phyloP scores from a whole-genome alignment of 2,113 vertebrate genomes.

The Nyctereutes procyonoides region DNA sequence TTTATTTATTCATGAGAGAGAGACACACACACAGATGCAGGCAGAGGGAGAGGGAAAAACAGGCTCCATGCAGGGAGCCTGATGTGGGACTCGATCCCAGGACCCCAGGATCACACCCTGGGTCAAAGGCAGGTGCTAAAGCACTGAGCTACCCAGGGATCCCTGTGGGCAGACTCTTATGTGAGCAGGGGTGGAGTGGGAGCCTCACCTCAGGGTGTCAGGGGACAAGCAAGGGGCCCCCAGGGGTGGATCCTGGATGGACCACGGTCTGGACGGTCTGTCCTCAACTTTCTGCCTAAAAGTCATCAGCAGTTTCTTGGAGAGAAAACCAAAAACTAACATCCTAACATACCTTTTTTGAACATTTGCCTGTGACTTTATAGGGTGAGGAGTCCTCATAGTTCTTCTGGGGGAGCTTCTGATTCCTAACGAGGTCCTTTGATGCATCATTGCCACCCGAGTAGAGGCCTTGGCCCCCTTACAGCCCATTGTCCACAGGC shows the following conservation, averaged over 20 bases:
- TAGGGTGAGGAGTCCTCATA: neutral
- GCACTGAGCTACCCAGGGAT: too few relatives aligned
- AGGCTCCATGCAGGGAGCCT: too few relatives aligned
- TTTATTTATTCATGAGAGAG: too few relatives aligned
- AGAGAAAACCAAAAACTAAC: neutral
- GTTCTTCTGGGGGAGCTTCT: neutral
- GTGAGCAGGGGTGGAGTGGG: rapidly evolving
- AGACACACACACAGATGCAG: too few relatives aligned
- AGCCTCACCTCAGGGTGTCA: neutral
- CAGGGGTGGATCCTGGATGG: neutral
- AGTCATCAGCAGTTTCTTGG: neutral
- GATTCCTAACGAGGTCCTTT: neutral
- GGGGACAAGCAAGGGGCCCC: neutral
- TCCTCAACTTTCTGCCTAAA: neutral
- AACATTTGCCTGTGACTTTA: neutral
- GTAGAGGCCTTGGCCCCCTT: too few relatives aligned
- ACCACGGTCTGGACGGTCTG: too few relatives aligned
- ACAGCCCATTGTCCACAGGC: rapidly evolving
- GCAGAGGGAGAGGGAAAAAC: too few relatives aligned
- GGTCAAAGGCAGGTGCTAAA: too few relatives aligned
- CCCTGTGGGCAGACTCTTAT: too few relatives aligned
- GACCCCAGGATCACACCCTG: too few relatives aligned
- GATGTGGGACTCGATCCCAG: too few relatives aligned
- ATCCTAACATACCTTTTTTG: neutral
- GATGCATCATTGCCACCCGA: neutral